Base-by-base conservation (phyloP, 2,113 vertebrate species). In the Eudyptes chrysolophus region DNA sequence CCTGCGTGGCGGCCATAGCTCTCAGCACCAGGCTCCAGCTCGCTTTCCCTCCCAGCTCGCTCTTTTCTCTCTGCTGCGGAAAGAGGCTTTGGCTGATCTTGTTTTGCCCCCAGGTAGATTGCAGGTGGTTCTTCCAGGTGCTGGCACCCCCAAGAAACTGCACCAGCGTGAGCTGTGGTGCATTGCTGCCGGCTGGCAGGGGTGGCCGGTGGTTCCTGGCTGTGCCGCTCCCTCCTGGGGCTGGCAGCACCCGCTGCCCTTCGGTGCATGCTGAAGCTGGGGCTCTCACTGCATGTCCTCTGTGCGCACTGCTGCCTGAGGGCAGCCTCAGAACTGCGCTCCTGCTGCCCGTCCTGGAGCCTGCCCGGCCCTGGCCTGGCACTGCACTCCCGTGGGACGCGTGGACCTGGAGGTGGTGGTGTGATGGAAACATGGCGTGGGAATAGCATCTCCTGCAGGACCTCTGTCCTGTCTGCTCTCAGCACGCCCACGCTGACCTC, bases 81-180 rank as follows among this genome's bases (percentile, higher is more conserved):
- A 97, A 96, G 94, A 97, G 91, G 95, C 93, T 97, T 94, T 96
- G 95, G 94, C 96, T 96, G 94, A 12, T 78, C 80, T 44, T 88
- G 81, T 92, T 71, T 96, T 9, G 12, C 74, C 96, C 83, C 70
- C 93, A 92, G 92, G 84, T 85, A 84, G 94, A 65, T 84, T 48
- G 13, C 76, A 77, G 92, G 89, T 17, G 57, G 64, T 48, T 85
- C 61, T 66, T 9, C 30, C 65, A 21, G 60, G 64, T 2, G 5
- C 94, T 40, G 57, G 61, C 87, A 65, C 18, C 62, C 61, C 60
- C 5, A 4, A 52, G 86, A 64, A 32, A 4, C 13, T 0, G 4
- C 72, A 30, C 10, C 72, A 21, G 64, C 3, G 7, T 0, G 5
- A 61, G 80, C 26, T 2, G 2, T 2, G 61, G 89, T 76, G 86